Evolutionary conservation across 1,140 invertebrate genomes (phyloP).

Genomic region (Melipona quadrifasciata): DNA sequence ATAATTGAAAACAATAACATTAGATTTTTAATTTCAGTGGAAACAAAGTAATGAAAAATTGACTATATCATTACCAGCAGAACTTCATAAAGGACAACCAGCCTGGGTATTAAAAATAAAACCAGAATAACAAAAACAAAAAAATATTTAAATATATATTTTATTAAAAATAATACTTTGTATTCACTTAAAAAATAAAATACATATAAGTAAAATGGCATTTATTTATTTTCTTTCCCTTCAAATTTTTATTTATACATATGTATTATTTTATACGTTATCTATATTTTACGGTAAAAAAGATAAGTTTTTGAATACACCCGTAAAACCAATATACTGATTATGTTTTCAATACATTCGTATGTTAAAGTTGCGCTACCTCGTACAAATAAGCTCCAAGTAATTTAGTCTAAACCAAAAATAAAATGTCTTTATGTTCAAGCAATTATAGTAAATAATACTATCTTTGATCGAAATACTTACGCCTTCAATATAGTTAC

Average conservation of each 20-base stretch:
- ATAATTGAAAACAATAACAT: conserved; percentile 17
- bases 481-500: conserved; percentile 97
- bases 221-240: background rate
- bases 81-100: conserved; percentile 71
- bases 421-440: conserved; percentile 11
- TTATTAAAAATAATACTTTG: conserved; percentile 40
- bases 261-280: background rate
- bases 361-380: conserved; percentile 84
- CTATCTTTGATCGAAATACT: conserved; percentile 74
- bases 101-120: conserved; percentile 76
- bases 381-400: conserved; percentile 93
- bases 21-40: conserved; percentile 69
- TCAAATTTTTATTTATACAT: background rate
- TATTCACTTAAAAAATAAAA: conserved; percentile 2
- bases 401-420: conserved; percentile 89
- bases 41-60: conserved; percentile 41
- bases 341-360: conserved; percentile 13
- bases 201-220: conserved; percentile 22
- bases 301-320: background rate
- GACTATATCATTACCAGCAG: conserved; percentile 65
- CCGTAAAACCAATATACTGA: background rate
- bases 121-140: conserved; percentile 21
- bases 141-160: conserved; percentile 36
- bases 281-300: background rate
- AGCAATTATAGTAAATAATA: background rate